Evolutionary conservation across 2,113 vertebrate genomes (phyloP).

Genomic region (Sprattus sprattus): DNA sequence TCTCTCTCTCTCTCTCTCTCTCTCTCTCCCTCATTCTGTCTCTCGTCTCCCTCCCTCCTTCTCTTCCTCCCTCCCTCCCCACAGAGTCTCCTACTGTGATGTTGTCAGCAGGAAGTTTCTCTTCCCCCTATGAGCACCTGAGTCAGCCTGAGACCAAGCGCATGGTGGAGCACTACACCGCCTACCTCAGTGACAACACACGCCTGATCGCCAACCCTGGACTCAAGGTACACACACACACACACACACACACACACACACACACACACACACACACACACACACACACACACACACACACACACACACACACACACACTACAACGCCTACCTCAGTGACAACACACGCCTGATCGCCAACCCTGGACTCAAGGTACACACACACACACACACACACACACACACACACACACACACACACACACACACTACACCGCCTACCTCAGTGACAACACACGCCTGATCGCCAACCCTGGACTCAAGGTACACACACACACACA

Average conservation of each 20-base stretch:
- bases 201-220: slow-evolving; percentile 96
- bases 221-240: slow-evolving; percentile 79
- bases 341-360: too few relatives aligned
- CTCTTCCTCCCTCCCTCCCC: background rate
- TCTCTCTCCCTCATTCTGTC: background rate
- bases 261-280: slow-evolving; percentile 3
- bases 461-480: slow-evolving; percentile 95
- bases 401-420: background rate
- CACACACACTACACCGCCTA: slow-evolving; percentile 89
- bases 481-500: slow-evolving; percentile 73
- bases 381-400: slow-evolving; percentile 14
- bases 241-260: slow-evolving; percentile 29
- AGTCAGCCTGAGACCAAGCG: slow-evolving; percentile 97
- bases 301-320: slow-evolving; percentile 21
- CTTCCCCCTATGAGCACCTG: slow-evolving; percentile 95
- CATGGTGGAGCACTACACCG: slow-evolving; percentile 99
- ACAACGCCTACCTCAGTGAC: too few relatives aligned
- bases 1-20: background rate
- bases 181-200: slow-evolving; percentile 98
- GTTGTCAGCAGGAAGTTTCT: slow-evolving; percentile 96
- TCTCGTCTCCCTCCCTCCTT: background rate
- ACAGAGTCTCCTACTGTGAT: slow-evolving; percentile 95
- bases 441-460: slow-evolving; percentile 96
- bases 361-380: too few relatives aligned
- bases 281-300: slow-evolving; percentile 33